Evolutionary conservation across 2,888 invertebrate genomes (phyloP).

Genomic region (Epinotia brunnichana): DNA sequence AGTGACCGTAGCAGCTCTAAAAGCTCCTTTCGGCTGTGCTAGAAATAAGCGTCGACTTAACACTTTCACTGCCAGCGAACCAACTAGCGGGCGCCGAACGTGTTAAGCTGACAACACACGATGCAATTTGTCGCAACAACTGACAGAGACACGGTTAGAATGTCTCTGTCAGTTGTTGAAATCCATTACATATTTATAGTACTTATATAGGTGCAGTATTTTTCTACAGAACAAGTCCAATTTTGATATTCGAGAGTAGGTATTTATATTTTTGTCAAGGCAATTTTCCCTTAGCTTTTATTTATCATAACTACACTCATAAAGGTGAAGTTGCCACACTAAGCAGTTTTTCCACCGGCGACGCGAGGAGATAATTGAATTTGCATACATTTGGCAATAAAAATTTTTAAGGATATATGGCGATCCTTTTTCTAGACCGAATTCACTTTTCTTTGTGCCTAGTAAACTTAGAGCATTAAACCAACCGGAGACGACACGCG

Average conservation of each 20-base stretch:
- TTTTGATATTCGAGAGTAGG: background rate
- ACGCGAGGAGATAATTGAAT: background rate
- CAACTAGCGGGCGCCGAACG: no score
- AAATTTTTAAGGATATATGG: no score
- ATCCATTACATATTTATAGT: background rate
- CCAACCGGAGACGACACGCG: no score
- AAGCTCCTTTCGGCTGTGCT: slow-evolving; percentile 19
- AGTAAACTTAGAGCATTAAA: no score
- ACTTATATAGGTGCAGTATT: background rate
- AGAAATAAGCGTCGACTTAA: slow-evolving; percentile 8
- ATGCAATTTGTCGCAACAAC: no score
- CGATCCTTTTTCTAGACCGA: no score
- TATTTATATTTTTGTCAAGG: background rate
- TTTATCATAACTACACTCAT: background rate
- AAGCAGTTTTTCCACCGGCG: background rate
- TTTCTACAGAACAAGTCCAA: background rate
- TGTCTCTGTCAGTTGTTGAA: no score
- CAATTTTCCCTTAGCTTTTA: background rate
- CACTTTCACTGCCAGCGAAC: no score
- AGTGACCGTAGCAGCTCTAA: slow-evolving; percentile 1
- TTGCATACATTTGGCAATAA: no score
- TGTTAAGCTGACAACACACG: background rate
- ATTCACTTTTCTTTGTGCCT: no score
- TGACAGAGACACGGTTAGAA: no score
- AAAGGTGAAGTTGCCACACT: background rate